A percentile compares a stretch with the other conserved stretches of the same genome.
These are phyloP conservation scores for Drosophila nikananu DNA, from an alignment of 1,140 invertebrate species.

Conservation along the genomic window DNA sequence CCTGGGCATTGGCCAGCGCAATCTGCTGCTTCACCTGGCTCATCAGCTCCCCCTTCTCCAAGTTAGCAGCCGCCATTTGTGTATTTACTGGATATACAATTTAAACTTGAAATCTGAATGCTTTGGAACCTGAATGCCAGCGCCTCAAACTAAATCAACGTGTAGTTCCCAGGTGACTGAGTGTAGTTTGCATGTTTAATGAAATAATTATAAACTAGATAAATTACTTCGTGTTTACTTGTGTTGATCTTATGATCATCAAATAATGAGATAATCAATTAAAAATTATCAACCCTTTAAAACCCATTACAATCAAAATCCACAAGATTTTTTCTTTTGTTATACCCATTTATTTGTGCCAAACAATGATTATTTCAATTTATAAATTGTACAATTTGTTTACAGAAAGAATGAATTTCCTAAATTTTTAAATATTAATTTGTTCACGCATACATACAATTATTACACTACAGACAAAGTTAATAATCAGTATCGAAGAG, in stretches of 20 bases:
- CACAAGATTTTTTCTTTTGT: constrained; percentile 11
- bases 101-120: constrained; percentile 22
- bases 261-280: not conserved
- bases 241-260: not conserved
- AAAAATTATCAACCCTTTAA: not conserved
- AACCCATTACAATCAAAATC: not conserved
- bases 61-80: constrained; percentile 40
- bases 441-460: constrained; percentile 22
- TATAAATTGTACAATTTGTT: constrained; percentile 13
- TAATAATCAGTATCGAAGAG: constrained; percentile 6
- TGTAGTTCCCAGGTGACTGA: not conserved
- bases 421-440: not conserved
- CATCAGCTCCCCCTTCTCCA: constrained; percentile 95
- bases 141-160: not conserved
- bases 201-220: not conserved
- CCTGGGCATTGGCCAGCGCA: constrained; percentile 96
- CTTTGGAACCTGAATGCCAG: not conserved
- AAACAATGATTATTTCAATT: constrained; percentile 24
- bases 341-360: constrained; percentile 46
- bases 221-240: too few relatives aligned
- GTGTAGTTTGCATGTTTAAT: not conserved
- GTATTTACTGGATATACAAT: constrained; percentile 10
- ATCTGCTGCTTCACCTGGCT: constrained; percentile 98
- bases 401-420: constrained; percentile 6
- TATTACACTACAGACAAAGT: constrained; percentile 7